Base-by-base conservation (phyloP, 1,140 invertebrate species). In the Coelopa frigida region DNA sequence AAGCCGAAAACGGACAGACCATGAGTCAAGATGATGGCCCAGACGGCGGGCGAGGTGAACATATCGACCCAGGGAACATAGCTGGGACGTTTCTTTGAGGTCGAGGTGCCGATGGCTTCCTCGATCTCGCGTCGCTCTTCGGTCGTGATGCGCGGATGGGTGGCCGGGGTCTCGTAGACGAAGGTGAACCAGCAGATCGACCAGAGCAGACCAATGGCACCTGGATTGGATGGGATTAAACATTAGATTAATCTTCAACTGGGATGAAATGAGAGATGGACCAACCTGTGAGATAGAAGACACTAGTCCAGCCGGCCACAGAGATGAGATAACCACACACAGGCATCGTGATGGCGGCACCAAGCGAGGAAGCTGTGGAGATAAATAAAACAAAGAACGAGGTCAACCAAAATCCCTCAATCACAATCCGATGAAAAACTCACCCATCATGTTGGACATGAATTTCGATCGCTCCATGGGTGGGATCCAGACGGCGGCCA, bases 1-100 rank as follows among this genome's bases (percentile, higher is more conserved):
- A 93, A 95, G 1, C 90, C 88, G 75, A 93, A 98, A 48, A 96
- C 93, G 49, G 90, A 90, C 44, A 87, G 83, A 26, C 83, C 87
- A 64, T 97, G 93, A 0, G 88, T 89, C 15, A 93, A 70, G 42
- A 95, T 79, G 59, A 96, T 90, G 3, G 92, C 91, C 89, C 89
- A 94, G 4, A 97, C 90, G 0, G 91, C 85, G 1, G 76, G 58
- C 0, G 91, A 94, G 1, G 78, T 82, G 5, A 96, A 67, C 50
- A 98, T 77, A 18, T 74, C 59, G 27, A 70, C 72, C 92, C 92
- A 96, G 1, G 93, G 92, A 1, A 88, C 82, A 24, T 77, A 63
- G 26, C 74, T 70, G 52, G 78, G 77, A 74, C 85, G 68, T 57
- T 75, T 77, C 48, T 62, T 70, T 18, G 61, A 71, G 23, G 63